Base-by-base conservation (phyloP, 2,113 vertebrate species). In the Amazona vittata region DNA sequence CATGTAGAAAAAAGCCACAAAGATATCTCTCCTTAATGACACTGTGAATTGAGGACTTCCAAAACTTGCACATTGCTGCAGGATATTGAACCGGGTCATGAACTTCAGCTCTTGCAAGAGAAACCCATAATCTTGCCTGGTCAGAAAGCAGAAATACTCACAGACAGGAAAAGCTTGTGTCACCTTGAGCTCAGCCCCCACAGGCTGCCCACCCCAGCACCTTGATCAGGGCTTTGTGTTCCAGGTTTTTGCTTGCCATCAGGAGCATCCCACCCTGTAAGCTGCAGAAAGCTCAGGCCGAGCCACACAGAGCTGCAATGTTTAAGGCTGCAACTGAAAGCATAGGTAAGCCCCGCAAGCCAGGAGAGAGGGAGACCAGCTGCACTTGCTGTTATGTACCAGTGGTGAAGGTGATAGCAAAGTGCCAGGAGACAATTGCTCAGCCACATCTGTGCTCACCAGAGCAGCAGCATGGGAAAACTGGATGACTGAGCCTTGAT, bases 221-320 rank as follows among this genome's bases (percentile, higher is more conserved):
- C 64, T 81, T 65, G 35, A 26, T 21, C 52, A 52, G 33, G 26
- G 25, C 33, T 70, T 39, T 50, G 26, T 31, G 26, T 52, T 25
- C 28, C 14, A 20, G 24, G 13, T 41, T 55, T 64, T 49, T 83
- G 19, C 26, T 59, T 53, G 29, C 20, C 1, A 24, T 43, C 46
- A 35, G 85, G 49, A 83, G 9, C 53, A 55, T 57, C 17, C 43
- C 47, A 73, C 16, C 15, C 41, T 26, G 11, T 26, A 43, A 83
- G 49, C 5, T 13, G 25, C 3, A 4, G 49, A 46, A 1, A 2
- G 43, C 63, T 92, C 46, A 84, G n/a, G 41, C 17, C 53, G 67
- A 62, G 41, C 21, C 18, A 86, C 0, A 0, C 25, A 4, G 2
- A 78, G 25, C 28, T 9, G 2, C 0, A 1, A 33, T 0, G 5